These are phyloP conservation scores for Odontophorus gujanensis DNA, from an alignment of 2,113 vertebrate genomes.

Conservation along the genomic window DNA sequence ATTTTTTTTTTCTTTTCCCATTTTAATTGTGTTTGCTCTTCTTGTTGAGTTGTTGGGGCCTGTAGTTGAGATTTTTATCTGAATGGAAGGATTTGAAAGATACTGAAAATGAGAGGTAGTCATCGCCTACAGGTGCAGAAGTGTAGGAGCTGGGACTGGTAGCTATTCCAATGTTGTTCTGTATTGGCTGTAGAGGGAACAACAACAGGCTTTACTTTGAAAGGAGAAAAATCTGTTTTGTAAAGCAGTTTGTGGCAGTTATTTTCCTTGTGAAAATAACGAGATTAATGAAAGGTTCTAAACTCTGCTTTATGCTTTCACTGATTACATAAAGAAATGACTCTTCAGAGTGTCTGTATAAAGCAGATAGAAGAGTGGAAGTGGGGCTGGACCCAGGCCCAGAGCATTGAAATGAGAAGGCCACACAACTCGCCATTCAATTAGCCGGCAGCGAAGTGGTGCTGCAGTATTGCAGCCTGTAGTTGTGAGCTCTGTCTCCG, in stretches of 20 bases:
- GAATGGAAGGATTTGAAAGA: not conserved
- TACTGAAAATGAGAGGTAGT: constrained; percentile 1
- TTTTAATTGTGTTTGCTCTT: not conserved
- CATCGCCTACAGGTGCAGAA: not conserved
- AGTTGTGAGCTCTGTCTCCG: not conserved
- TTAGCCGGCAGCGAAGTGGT: not conserved
- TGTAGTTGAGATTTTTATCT: constrained; percentile 7
- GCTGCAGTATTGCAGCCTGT: not conserved
- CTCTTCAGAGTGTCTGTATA: accelerated
- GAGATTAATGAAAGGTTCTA: not conserved
- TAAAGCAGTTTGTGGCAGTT: not conserved
- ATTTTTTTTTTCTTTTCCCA: not conserved
- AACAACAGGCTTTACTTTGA: not conserved
- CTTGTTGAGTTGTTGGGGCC: not conserved
- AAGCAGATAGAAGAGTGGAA: not conserved
- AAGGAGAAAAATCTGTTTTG: not conserved
- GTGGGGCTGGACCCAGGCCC: not conserved
- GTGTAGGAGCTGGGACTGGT: not conserved
- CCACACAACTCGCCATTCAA: not conserved
- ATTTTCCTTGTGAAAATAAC: not conserved
- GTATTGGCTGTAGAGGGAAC: not conserved
- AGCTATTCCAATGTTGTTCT: not conserved
- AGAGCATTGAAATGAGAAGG: not conserved
- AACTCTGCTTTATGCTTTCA: not conserved
- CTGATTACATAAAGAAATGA: not conserved